Conservation (phyloP, 2,888 invertebrate species). For the Zhuqinia jingwanae region DNA sequence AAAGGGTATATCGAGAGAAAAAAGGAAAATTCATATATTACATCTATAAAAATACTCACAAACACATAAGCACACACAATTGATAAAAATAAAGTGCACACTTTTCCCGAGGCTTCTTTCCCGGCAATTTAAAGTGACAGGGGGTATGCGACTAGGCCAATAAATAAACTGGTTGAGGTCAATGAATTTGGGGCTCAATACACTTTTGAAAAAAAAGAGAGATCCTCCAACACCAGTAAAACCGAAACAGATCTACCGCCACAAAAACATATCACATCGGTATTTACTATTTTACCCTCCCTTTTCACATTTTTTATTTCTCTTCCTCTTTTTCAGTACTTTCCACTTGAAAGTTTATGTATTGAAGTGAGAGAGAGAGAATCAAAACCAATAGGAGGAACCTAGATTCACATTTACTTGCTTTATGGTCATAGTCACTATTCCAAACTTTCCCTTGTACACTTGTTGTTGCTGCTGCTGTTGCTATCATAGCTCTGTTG, state of each 20-base stretch:
- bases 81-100: slow-evolving; percentile 53
- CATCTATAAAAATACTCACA: slow-evolving; percentile 19
- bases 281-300: slow-evolving; percentile 43
- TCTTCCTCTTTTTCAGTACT: slow-evolving; percentile 7
- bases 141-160: slow-evolving; percentile 73
- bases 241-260: background rate
- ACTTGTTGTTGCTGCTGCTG: slow-evolving; percentile 38
- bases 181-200: slow-evolving; percentile 64
- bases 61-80: slow-evolving; percentile 31
- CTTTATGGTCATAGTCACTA: background rate
- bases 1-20: background rate
- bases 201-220: slow-evolving; percentile 26
- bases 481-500: background rate
- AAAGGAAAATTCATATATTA: background rate
- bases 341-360: background rate
- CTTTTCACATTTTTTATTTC: slow-evolving; percentile 32
- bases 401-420: slow-evolving; percentile 31
- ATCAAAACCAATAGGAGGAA: background rate
- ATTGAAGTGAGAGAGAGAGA: slow-evolving; percentile 18
- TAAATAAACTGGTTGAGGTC: slow-evolving; percentile 71
- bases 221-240: background rate
- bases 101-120: slow-evolving; percentile 52
- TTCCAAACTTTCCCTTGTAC: slow-evolving; percentile 23
- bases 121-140: slow-evolving; percentile 70
- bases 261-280: slow-evolving; percentile 1